Evolutionary conservation across 2,113 vertebrate genomes (phyloP).

Genomic region (Neotoma lepida): DNA sequence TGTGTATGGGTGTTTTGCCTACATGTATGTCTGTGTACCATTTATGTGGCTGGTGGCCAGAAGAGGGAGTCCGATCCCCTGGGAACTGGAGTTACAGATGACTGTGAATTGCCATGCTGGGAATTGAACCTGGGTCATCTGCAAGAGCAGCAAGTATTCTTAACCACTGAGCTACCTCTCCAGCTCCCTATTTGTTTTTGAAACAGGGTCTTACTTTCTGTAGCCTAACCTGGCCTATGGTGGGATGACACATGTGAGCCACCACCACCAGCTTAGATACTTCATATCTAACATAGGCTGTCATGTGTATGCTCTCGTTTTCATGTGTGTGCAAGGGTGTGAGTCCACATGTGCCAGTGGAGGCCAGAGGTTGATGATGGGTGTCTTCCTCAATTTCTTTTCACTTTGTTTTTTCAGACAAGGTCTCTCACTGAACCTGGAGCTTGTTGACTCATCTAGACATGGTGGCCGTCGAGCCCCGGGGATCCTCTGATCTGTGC

Average conservation of each 20-base stretch:
- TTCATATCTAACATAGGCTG: not conserved
- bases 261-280: not conserved
- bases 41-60: not conserved
- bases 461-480: too few relatives aligned
- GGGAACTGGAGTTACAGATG: not conserved
- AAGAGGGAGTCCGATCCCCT: not conserved
- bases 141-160: not conserved
- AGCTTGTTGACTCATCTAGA: not conserved
- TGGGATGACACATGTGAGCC: not conserved
- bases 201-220: too few relatives aligned
- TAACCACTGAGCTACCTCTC: not conserved
- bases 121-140: not conserved
- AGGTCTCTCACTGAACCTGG: not conserved
- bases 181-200: too few relatives aligned
- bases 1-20: not conserved
- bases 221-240: not conserved
- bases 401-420: not conserved
- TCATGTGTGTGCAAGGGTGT: not conserved
- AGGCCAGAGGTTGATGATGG: not conserved
- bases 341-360: not conserved
- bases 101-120: not conserved
- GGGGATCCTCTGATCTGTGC: not conserved
- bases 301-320: not conserved
- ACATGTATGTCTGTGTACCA: too few relatives aligned
- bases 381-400: not conserved